phyloP scores from a whole-genome alignment of 2,113 vertebrate species.

The Sus scrofa region T2T-Sscrofa CM000814.6:89459001-89459500 shows the following conservation, averaged over 20 bases:
- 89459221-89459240: background rate
- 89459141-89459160: too few species aligned
- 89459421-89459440: background rate
- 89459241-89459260: background rate
- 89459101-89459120: too few species aligned
- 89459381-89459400: background rate
- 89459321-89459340: background rate
- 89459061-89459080: too few species aligned
- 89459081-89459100: too few species aligned
- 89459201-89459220: background rate
- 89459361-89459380: background rate
- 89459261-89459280: conserved; percentile 3
- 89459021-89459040: too few species aligned
- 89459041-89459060: too few species aligned
- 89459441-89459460: background rate
- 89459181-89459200: conserved; percentile 37
- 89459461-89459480: background rate
- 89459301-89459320: background rate
- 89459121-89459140: too few species aligned
- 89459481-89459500: background rate
- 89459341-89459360: conserved; percentile 38
- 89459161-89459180: too few species aligned
- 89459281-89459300: conserved; percentile 2
- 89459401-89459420: background rate
- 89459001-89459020: too few species aligned